Evolutionary conservation across 2,888 invertebrate species (phyloP).

Genomic region (Nematopogon swammerdamellus): DNA sequence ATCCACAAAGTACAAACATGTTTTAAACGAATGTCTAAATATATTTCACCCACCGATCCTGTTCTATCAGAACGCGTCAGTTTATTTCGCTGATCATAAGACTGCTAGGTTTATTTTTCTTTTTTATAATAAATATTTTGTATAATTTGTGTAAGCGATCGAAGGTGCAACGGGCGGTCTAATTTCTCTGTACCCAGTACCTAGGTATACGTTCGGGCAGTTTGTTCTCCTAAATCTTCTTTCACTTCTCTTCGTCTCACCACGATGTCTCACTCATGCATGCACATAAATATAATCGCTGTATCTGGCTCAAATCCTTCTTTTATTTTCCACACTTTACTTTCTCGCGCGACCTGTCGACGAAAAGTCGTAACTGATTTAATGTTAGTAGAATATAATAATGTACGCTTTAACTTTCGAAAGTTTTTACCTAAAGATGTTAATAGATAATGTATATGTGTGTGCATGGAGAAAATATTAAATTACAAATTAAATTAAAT

Average conservation of each 20-base stretch:
- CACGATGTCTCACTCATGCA: neutral
- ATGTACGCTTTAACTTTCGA: slow-evolving; percentile 47
- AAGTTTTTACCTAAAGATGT: neutral
- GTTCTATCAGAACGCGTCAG: neutral
- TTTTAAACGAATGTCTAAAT: neutral
- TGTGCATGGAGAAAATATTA: neutral
- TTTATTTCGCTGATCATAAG: neutral
- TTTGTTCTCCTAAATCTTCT: too few species aligned
- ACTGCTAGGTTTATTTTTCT: neutral
- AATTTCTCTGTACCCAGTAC: too few species aligned
- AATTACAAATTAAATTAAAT: neutral
- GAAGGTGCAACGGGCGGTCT: too few species aligned
- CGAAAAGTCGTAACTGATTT: neutral
- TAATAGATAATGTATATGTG: neutral
- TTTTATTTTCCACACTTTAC: neutral
- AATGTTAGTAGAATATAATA: slow-evolving; percentile 31
- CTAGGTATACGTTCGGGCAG: too few species aligned
- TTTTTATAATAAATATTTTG: neutral
- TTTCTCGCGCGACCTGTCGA: neutral
- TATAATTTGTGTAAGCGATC: too few species aligned
- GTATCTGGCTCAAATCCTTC: neutral
- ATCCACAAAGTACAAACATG: neutral
- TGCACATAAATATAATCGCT: neutral
- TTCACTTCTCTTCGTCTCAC: too few species aligned
- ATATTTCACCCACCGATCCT: neutral